A percentile compares a stretch with the other conserved stretches of the same genome.
These are phyloP conservation scores for Thera britannica DNA, from an alignment of 2,888 invertebrate species.

Conservation along the genomic window DNA sequence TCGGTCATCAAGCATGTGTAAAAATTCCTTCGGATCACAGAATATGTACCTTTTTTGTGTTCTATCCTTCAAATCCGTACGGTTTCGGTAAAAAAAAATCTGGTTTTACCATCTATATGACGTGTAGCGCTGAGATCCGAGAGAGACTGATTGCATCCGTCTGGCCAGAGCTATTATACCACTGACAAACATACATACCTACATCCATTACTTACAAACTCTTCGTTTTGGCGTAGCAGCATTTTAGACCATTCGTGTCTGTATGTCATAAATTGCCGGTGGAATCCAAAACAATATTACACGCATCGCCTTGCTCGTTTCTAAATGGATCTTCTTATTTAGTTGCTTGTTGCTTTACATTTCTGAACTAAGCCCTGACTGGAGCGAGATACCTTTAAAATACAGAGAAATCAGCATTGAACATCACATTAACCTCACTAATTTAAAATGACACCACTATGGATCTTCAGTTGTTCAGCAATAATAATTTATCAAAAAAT, in stretches of 20 bases:
- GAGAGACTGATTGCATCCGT: neutral
- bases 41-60: no score
- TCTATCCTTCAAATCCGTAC: no score
- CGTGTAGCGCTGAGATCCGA: neutral
- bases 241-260: slow-evolving; percentile 18
- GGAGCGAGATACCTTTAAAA: no score
- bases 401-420: no score
- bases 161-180: slow-evolving; percentile 3
- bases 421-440: no score
- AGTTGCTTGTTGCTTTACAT: slow-evolving; percentile 2
- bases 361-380: slow-evolving; percentile 6
- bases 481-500: no score
- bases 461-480: no score
- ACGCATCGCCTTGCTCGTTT: slow-evolving; percentile 8
- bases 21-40: no score
- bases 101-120: no score
- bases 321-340: slow-evolving; percentile 16
- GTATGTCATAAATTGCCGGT: slow-evolving; percentile 20
- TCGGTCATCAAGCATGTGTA: no score
- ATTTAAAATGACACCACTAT: no score
- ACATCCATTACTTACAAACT: neutral
- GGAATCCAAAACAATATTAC: slow-evolving; percentile 18
- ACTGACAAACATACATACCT: neutral
- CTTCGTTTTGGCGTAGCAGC: neutral
- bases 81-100: no score